Evolutionary conservation across 2,113 vertebrate genomes (phyloP), one percentile per base, ranked within the genome.

Genomic region (Maccullochella peelii): DNA sequence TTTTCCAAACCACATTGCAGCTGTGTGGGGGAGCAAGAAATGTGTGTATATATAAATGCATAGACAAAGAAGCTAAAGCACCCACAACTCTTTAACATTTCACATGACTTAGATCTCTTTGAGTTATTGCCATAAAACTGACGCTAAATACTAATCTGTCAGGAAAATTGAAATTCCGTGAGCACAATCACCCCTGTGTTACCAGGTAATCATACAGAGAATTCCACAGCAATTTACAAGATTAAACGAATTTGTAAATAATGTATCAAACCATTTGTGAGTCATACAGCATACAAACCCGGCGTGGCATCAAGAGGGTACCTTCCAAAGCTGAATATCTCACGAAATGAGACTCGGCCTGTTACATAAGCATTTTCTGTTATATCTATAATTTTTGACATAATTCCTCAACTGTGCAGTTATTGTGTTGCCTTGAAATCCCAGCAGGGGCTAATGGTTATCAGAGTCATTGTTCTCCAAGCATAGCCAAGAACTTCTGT

Each of bases 381-480:
- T n/a, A 3, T 27, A 33, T 61, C n/a, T 0, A 0, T 50, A 38
- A n/a, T 61, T 14, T 47, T 21, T 38, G 18, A 67, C 33, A 44
- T 0, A 61, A 36, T 57, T 66, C 25, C 59, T 76, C 30, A 15
- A 30, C 7, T 47, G 72, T 21, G 65, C 23, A 20, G 23, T 61
- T 38, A 23, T n/a, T 14, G 1, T 69, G 49, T 40, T 27, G 27
- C 2, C 16, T 38, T 33, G 50, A 76, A 66, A 25, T 67, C 44
- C 6, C 42, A 33, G 21, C 23, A 69, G n/a, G 59, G 77, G 62
- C 88, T 81, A 79, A 83, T 86, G 66, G 16, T 73, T 50, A 73
- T 74, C 69, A 57, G 11, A 77, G 21, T 61, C 25, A 55, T 76
- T 77, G 71, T 74, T 84, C 76, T 74, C 49, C 61, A 79, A 82